A percentile compares a stretch with the other conserved stretches of the same genome.
These are phyloP conservation scores for Microctenopoma lineatum DNA, from an alignment of 2,797 vertebrate genomes.

Conservation along the genomic window DNA sequence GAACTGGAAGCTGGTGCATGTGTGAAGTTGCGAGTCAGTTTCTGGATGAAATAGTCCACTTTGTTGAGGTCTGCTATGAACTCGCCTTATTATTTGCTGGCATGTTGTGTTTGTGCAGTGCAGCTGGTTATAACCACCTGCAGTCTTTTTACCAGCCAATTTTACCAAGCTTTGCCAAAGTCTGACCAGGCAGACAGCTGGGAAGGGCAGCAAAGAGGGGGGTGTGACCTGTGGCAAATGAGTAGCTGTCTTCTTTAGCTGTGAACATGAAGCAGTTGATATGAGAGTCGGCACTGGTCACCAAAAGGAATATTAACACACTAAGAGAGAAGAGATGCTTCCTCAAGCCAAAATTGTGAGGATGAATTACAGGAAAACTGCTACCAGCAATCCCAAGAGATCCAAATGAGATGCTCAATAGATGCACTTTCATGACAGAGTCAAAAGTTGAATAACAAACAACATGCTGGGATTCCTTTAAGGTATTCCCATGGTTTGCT, in stretches of 20 bases:
- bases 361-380: neutral
- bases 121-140: constrained; percentile 43
- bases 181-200: constrained; percentile 7
- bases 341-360: neutral
- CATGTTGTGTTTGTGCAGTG: constrained; percentile 36
- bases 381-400: constrained; percentile 21
- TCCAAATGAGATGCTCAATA: constrained; percentile 19
- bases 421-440: constrained; percentile 12
- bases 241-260: constrained; percentile 22
- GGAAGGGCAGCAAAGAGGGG: constrained; percentile 1
- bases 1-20: neutral
- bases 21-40: neutral
- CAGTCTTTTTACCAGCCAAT: constrained; percentile 33
- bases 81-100: constrained; percentile 17
- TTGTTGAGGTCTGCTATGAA: constrained; percentile 31
- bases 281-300: neutral
- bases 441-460: constrained; percentile 22
- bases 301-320: neutral
- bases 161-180: constrained; percentile 36
- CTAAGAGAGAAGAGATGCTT: neutral
- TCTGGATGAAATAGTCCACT: no score
- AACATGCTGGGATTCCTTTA: constrained; percentile 15
- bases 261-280: constrained; percentile 10
- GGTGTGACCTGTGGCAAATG: constrained; percentile 5
- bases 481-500: neutral